Conservation (phyloP, 2,888 invertebrate genomes). For the Tetragnatha montana region DNA sequence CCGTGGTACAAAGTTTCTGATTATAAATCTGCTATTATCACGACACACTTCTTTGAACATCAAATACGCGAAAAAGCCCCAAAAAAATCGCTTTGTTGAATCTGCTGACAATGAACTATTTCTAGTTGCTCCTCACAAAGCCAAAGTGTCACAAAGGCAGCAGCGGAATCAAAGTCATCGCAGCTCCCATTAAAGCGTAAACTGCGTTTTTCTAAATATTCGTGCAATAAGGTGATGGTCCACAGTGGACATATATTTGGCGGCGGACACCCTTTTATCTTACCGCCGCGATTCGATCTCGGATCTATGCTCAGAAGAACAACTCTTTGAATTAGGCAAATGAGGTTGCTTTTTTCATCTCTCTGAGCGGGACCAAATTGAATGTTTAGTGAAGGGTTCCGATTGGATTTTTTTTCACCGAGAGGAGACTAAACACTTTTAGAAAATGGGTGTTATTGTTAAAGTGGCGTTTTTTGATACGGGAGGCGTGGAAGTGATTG, state of each 20-base stretch:
- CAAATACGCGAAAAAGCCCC: too few relatives aligned
- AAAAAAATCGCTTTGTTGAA: too few relatives aligned
- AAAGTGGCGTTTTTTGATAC: neutral
- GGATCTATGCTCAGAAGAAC: constrained; percentile 28
- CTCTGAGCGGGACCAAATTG: constrained; percentile 21
- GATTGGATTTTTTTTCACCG: neutral
- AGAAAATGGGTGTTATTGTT: neutral
- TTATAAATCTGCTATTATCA: too few relatives aligned
- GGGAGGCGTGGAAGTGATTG: neutral
- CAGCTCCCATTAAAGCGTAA: too few relatives aligned
- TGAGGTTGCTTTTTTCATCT: constrained; percentile 19
- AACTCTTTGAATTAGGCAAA: constrained; percentile 46
- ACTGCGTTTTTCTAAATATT: too few relatives aligned
- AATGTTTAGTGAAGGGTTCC: constrained; percentile 17
- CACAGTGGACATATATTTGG: constrained; percentile 6
- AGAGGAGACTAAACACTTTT: neutral
- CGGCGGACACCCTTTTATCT: constrained; percentile 44
- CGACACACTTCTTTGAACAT: too few relatives aligned
- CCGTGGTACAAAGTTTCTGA: too few relatives aligned
- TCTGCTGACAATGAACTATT: too few relatives aligned
- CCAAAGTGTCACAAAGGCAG: too few relatives aligned
- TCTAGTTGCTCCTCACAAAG: too few relatives aligned
- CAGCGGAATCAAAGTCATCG: too few relatives aligned
- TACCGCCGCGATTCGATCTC: constrained; percentile 43
- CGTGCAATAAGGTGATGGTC: constrained; percentile 11